These are phyloP conservation scores for Smutsia temminckii DNA, from an alignment of 2,797 vertebrate genomes.

Conservation along the genomic window DNA sequence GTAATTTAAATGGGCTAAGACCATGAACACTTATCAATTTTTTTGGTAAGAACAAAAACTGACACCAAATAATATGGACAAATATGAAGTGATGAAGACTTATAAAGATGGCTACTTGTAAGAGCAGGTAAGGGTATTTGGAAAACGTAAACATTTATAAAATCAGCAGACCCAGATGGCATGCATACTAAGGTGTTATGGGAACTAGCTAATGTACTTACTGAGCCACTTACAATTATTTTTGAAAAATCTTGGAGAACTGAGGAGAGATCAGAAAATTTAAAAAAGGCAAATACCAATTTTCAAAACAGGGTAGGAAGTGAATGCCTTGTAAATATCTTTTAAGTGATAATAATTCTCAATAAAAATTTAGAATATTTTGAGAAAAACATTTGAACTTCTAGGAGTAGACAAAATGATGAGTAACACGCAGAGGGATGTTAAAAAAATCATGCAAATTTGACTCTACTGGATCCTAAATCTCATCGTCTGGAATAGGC, in stretches of 20 bases:
- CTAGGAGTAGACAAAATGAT: conserved; percentile 44
- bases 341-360: conserved; percentile 33
- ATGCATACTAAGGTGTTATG: conserved; percentile 56
- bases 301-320: conserved; percentile 61
- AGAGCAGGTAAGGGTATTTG: conserved; percentile 57
- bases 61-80: conserved; percentile 61
- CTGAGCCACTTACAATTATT: conserved; percentile 73
- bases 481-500: not conserved
- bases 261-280: conserved; percentile 77
- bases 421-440: not conserved
- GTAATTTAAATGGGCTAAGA: conserved; percentile 8
- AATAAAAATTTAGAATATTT: conserved; percentile 61
- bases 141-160: conserved; percentile 64
- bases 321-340: conserved; percentile 62
- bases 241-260: conserved; percentile 75
- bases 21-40: not conserved
- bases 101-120: conserved; percentile 50
- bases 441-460: conserved; percentile 15
- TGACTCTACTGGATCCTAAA: conserved; percentile 7
- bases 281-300: conserved; percentile 71
- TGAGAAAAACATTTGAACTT: conserved; percentile 45
- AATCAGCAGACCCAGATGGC: conserved; percentile 51
- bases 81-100: conserved; percentile 66
- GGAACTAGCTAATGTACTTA: conserved; percentile 68
- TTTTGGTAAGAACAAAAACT: conserved; percentile 56